Conservation (phyloP, 2,888 invertebrate species). For the Acleris cristana region DNA sequence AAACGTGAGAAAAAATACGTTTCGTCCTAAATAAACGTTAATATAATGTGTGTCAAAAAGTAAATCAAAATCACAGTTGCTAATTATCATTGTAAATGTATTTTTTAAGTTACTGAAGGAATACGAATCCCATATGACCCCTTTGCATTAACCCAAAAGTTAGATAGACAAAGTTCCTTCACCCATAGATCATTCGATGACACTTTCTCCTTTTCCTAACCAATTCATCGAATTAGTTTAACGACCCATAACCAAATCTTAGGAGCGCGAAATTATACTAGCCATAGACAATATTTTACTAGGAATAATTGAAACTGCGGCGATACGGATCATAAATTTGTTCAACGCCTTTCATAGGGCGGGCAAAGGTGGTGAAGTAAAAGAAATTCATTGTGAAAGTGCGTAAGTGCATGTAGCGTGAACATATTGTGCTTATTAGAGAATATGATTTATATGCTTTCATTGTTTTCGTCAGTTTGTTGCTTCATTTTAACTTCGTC, state of each 20-base stretch:
- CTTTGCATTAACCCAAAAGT: neutral
- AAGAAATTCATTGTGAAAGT: constrained; percentile 56
- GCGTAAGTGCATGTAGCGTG: constrained; percentile 52
- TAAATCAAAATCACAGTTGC: too few species aligned
- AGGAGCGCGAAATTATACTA: constrained; percentile 59
- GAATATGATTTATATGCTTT: constrained; percentile 53
- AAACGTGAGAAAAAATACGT: too few species aligned
- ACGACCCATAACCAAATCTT: constrained; percentile 63
- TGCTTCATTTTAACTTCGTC: neutral
- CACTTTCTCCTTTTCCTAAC: constrained; percentile 32
- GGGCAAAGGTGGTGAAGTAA: constrained; percentile 49
- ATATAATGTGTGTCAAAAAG: too few species aligned
- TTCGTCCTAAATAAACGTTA: too few species aligned
- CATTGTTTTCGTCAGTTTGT: constrained; percentile 46
- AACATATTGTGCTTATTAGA: constrained; percentile 47
- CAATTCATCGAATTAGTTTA: constrained; percentile 51
- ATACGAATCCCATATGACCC: neutral
- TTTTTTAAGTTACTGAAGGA: too few species aligned
- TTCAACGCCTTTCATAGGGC: constrained; percentile 60
- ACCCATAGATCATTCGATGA: constrained; percentile 27
- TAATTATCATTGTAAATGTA: too few species aligned
- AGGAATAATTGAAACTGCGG: constrained; percentile 62
- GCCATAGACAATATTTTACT: constrained; percentile 53
- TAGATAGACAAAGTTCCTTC: neutral
- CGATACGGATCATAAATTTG: constrained; percentile 74